Evolutionary conservation across 2,797 vertebrate genomes (phyloP).

Genomic region (Etheostoma perlongum): DNA sequence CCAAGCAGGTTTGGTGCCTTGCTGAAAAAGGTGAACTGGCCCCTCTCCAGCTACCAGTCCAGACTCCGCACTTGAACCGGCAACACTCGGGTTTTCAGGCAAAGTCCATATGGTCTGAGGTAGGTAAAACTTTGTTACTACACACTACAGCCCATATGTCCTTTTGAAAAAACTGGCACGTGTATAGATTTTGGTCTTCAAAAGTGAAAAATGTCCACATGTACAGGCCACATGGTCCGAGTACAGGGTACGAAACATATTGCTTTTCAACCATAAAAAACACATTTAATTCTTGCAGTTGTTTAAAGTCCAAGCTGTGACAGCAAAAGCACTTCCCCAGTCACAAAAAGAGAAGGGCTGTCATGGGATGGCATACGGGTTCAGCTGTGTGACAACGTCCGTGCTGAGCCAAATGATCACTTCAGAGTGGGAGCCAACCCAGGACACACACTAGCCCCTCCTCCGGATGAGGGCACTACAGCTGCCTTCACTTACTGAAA

Average conservation of each 20-base stretch:
- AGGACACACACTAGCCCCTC: conserved; percentile 23
- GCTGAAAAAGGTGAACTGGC: too few relatives aligned
- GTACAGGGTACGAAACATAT: conserved; percentile 1
- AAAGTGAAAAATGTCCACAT: not conserved
- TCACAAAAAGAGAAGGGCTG: not conserved
- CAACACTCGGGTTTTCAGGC: too few relatives aligned
- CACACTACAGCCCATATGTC: too few relatives aligned
- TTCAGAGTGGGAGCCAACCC: not conserved
- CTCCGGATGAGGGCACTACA: not conserved
- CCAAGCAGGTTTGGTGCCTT: too few relatives aligned
- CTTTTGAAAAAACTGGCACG: not conserved
- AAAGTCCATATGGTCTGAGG: too few relatives aligned
- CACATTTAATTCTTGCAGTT: not conserved
- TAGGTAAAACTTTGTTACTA: too few relatives aligned
- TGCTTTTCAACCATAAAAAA: conserved; percentile 26
- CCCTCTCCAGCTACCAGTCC: too few relatives aligned
- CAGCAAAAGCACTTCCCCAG: not conserved
- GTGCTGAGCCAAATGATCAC: not conserved
- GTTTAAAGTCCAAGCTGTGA: conserved; percentile 30
- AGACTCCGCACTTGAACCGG: too few relatives aligned
- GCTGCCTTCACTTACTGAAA: conserved; percentile 40
- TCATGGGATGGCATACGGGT: not conserved
- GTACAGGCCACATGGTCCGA: not conserved
- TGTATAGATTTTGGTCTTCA: not conserved
- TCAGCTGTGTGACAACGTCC: not conserved